phyloP scores from a whole-genome alignment of 2,113 vertebrate species.

The Oxygymnocypris stewartii region DNA sequence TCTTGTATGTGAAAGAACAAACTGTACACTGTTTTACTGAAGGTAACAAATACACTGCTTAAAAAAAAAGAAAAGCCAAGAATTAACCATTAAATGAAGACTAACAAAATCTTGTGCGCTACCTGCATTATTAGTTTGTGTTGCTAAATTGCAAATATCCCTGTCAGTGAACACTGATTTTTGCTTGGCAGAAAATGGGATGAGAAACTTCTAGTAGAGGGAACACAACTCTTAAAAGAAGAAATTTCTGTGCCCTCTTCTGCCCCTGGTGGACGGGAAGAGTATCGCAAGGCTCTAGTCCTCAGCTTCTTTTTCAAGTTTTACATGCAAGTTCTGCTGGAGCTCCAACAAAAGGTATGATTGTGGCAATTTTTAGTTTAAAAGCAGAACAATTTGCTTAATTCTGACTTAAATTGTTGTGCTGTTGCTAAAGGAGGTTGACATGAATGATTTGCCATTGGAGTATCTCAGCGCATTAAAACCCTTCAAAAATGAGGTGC shows the following conservation, averaged over 20 bases:
- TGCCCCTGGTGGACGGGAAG: conserved; percentile 64
- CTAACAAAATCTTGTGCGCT: background rate
- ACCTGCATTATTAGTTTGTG: background rate
- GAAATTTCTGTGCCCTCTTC: conserved; percentile 67
- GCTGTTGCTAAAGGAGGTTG: conserved; percentile 35
- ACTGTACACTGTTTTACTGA: background rate
- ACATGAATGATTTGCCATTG: conserved; percentile 30
- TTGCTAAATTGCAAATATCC: background rate
- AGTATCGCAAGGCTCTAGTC: conserved; percentile 76
- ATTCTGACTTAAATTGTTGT: background rate
- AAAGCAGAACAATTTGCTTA: background rate
- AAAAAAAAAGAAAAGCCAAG: background rate
- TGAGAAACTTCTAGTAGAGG: conserved; percentile 73
- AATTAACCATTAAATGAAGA: background rate
- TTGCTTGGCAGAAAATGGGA: conserved; percentile 67
- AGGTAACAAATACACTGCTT: background rate
- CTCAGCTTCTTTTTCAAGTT: conserved; percentile 82
- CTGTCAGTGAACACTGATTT: background rate
- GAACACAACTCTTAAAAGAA: conserved; percentile 70
- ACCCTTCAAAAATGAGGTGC: conserved; percentile 65
- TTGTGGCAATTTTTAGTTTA: background rate
- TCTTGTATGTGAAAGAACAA: background rate
- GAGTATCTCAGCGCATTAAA: conserved; percentile 68
- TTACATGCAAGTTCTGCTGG: conserved; percentile 75
- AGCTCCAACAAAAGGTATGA: conserved; percentile 62